Base-by-base conservation (phyloP, 2,113 vertebrate species). In the Ptychochromis oligacanthus region DNA sequence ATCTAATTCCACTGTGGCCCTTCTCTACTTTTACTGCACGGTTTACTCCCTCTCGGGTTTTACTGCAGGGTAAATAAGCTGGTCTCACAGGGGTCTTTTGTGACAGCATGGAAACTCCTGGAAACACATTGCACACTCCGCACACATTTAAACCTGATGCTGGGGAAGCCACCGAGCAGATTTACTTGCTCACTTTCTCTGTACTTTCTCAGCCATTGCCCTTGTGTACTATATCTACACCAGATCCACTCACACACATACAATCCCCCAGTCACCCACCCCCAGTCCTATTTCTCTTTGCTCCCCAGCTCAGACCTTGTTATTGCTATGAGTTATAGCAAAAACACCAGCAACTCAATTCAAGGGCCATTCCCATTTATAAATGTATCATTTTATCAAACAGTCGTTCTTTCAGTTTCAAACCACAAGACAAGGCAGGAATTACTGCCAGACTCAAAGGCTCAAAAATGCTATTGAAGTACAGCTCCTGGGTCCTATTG, bases 41-140 rank as follows among this genome's bases (percentile, higher is more conserved):
- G 90, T 94, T 93, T 91, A 90, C 89, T 95, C 92, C 93, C 90
- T 92, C 92, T 95, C 89, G 76, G 87, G 92, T 95, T 95, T 96
- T 95, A 95, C 94, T 95, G 94, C 93, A 92, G 90, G 91, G 91
- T 95, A 95, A 95, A 96, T 91, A 95, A 88, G 88, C 86, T 70
- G 85, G 90, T 93, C 91, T 95, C 93, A 95, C 89, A 92, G 90
- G 87, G 91, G 88, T 86, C 94, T 94, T 93, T 93, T 94, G 93
- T 95, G 95, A 94, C 92, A 84, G 92, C 91, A 95, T 94, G 94
- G 93, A 95, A 95, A 94, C 88, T 87, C 85, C 81, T 86, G 82
- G 79, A 93, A 93, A 91, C 87, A 86, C 91, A 82, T 56, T 77
- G 70, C 87, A 90, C 79, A 61, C 87, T 80, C 75, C 74, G 43